Base-by-base conservation (phyloP, 2,113 vertebrate species). In the Limnothrissa miodon region DNA sequence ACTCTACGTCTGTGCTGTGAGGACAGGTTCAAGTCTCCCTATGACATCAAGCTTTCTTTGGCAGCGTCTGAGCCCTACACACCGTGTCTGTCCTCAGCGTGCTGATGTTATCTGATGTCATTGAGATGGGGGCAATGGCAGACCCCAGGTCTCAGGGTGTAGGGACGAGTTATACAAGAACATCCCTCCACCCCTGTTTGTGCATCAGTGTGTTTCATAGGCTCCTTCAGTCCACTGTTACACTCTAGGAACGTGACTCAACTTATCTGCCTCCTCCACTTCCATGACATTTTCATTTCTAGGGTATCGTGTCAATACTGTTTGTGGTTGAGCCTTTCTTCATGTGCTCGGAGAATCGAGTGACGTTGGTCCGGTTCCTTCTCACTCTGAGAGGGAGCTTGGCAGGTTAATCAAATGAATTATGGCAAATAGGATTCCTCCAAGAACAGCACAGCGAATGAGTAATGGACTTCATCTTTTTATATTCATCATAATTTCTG, bases 41-140 rank as follows among this genome's bases (percentile, higher is more conserved):
- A 33, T 66, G 59, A 29, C 0, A 39, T 74, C 29, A 13, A 36
- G 66, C 29, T 74, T 74, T 74, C 66, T 33, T 74, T 74, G 66
- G 66, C 66, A 33, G 29, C 11, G 66, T 11, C 13, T 13, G 51
- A 21, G 19, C 19, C 5, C 19, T 23, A 74, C 29, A 17, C 66
- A 33, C 29, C 29, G 33, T 74, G 66, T 36, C 66, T 36, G 29
- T 39, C 29, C 29, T 29, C 33, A 29, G 29, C 36, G 29, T 66
- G 66, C 66, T 39, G 66, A 74, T 74, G 29, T 74, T 74, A 74
- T 74, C 66, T 74, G 66, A 17, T 74, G 66, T 74, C 66, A 74
- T 36, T 74, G 66, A 74, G 66, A 36, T 36, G 33, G 11, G 66
- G 29, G 2, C 66, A 74, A 74, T 17, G 17, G 66, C 15, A 17